A percentile compares a stretch with the other conserved stretches of the same genome.
These are phyloP conservation scores for Drosophila baimaii DNA, from an alignment of 1,140 invertebrate genomes.

Conservation along the genomic window DNA sequence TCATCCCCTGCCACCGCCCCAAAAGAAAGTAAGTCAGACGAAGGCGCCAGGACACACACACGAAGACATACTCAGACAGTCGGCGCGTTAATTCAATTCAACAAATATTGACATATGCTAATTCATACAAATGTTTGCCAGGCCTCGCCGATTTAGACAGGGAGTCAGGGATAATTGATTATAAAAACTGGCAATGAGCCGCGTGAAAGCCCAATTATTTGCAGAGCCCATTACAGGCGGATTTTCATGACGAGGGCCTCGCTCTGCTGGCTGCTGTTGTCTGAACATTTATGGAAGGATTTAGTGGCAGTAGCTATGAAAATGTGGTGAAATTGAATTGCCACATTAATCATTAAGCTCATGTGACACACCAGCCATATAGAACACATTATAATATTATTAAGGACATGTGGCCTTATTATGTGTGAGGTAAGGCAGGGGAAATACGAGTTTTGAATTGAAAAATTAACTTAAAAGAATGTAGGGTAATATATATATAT, in stretches of 20 bases:
- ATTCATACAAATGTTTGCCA: constrained; percentile 78
- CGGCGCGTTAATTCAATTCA: constrained; percentile 80
- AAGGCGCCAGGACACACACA: not conserved
- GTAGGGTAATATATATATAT: not conserved
- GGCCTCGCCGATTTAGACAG: constrained; percentile 12
- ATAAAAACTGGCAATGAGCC: constrained; percentile 80
- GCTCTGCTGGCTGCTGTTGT: constrained; percentile 35
- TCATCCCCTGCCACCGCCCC: not conserved
- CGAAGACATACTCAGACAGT: constrained; percentile 12
- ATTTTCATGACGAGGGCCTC: constrained; percentile 50
- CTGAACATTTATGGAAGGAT: constrained; percentile 46
- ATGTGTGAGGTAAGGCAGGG: not conserved
- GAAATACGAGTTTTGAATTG: not conserved
- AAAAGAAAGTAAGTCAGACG: constrained; percentile 16
- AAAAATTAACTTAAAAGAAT: not conserved
- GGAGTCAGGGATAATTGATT: constrained; percentile 70
- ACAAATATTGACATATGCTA: constrained; percentile 83
- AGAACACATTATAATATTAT: not conserved
- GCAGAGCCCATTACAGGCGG: constrained; percentile 66
- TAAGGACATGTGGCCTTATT: not conserved
- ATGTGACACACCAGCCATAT: constrained; percentile 2
- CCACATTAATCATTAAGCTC: constrained; percentile 59
- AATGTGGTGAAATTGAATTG: constrained; percentile 29
- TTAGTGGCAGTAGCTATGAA: constrained; percentile 37
- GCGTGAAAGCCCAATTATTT: constrained; percentile 80